Conservation (phyloP, 1,140 invertebrate genomes). For the Arctopsyche grandis region DNA sequence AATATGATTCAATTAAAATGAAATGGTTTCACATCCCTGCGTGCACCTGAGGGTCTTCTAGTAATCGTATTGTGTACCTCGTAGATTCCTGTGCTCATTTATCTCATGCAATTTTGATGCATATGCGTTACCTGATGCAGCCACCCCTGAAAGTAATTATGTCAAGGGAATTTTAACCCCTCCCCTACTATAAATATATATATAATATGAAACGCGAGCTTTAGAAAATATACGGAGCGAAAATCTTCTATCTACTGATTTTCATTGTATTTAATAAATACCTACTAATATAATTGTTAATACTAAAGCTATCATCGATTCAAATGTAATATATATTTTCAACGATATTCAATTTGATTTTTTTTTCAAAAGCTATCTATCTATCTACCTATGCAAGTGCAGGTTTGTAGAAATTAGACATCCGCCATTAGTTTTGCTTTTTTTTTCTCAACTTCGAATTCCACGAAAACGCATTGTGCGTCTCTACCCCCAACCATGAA, state of each 20-base stretch:
- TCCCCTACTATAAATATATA: no score
- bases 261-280: no score
- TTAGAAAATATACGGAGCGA: no score
- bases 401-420: background rate
- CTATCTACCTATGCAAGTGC: no score
- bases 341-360: no score
- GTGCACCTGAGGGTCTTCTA: conserved; percentile 24
- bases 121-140: conserved; percentile 20
- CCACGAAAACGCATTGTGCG: conserved; percentile 20
- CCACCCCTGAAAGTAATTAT: conserved; percentile 5
- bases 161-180: background rate
- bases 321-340: no score
- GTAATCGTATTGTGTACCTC: conserved; percentile 25
- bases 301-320: no score
- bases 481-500: background rate
- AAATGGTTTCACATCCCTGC: background rate
- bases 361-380: no score
- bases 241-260: no score
- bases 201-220: no score
- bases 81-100: conserved; percentile 24
- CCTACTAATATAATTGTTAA: no score
- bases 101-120: conserved; percentile 35
- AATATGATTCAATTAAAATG: no score
- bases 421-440: background rate
- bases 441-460: conserved; percentile 9